These are phyloP conservation scores for Nothoprocta perdicaria DNA, from an alignment of 2,113 vertebrate species.

Conservation along the genomic window DNA sequence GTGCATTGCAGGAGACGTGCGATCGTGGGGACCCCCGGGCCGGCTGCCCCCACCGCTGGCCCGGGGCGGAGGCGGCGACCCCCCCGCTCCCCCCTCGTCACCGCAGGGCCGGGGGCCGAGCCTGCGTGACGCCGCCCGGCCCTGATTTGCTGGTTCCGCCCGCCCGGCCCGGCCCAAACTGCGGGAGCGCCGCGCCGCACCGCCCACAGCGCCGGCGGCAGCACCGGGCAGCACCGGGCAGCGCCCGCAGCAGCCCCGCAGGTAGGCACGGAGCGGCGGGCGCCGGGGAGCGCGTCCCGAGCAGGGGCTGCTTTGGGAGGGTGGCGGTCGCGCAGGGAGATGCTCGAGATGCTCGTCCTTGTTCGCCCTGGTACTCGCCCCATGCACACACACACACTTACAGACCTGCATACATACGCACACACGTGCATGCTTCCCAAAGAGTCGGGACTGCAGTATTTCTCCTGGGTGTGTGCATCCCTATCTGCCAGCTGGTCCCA, in stretches of 20 bases:
- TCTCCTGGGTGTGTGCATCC: too few relatives aligned
- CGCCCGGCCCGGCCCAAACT: constrained; percentile 45
- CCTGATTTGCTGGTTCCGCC: constrained; percentile 36
- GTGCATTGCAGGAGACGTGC: not conserved
- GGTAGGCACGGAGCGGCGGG: not conserved
- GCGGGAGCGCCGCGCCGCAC: constrained; percentile 25
- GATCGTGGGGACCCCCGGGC: too few relatives aligned
- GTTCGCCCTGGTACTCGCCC: too few relatives aligned
- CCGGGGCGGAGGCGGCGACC: not conserved
- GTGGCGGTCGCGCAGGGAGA: not conserved
- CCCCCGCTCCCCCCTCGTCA: not conserved
- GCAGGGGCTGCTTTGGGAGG: too few relatives aligned
- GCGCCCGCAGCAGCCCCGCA: not conserved
- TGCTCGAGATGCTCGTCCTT: too few relatives aligned
- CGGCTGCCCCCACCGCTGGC: not conserved
- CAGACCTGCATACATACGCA: too few relatives aligned
- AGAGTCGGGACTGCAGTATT: constrained; percentile 9
- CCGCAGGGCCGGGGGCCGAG: constrained; percentile 56
- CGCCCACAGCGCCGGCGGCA: constrained; percentile 22
- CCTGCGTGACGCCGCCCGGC: constrained; percentile 33
- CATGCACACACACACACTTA: too few relatives aligned
- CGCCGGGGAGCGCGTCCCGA: too few relatives aligned
- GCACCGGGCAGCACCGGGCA: not conserved
- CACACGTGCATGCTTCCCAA: too few relatives aligned
- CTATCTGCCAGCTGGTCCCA: not conserved